Conservation (phyloP, 2,888 invertebrate species). For the Leptura quadrifasciata region DNA sequence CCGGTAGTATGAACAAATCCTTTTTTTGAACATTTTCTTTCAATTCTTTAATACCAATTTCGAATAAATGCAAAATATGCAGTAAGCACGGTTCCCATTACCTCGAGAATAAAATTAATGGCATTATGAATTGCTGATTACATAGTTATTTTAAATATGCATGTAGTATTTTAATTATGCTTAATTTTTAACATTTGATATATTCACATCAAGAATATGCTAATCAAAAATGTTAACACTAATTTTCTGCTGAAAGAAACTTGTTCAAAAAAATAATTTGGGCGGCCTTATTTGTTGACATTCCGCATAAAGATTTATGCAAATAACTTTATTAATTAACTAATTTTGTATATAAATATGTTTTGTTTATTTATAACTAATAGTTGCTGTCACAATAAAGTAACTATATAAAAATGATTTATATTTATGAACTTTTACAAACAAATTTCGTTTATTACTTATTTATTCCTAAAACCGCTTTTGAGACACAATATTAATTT, state of each 20-base stretch:
- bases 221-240: no score
- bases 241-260: neutral
- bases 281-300: neutral
- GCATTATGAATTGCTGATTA: no score
- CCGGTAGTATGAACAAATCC: no score
- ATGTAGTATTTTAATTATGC: no score
- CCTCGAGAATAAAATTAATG: no score
- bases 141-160: no score
- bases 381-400: neutral
- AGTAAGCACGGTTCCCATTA: no score
- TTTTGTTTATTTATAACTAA: neutral
- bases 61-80: no score
- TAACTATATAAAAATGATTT: neutral
- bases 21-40: no score
- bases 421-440: neutral
- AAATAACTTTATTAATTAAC: constrained; percentile 1
- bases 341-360: neutral
- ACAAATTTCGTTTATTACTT: neutral
- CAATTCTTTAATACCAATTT: no score
- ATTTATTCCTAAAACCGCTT: neutral
- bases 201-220: no score
- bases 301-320: neutral
- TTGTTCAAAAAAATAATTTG: neutral
- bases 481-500: neutral
- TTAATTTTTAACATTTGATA: no score